phyloP scores from a whole-genome alignment of 2,797 vertebrate genomes.

The Psittacula derbiana region DNA sequence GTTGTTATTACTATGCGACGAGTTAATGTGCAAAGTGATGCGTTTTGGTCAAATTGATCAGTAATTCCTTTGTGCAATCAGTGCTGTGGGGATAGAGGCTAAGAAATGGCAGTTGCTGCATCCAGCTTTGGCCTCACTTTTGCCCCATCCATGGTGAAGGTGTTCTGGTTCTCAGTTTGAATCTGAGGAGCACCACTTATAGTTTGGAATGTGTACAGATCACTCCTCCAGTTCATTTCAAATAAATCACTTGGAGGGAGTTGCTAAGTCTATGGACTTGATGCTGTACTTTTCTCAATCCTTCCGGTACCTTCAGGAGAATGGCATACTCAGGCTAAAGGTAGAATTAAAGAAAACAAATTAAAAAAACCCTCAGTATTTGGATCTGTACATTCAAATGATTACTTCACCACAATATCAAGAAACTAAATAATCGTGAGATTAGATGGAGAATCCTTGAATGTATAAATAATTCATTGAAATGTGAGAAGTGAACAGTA shows the following conservation, averaged over 20 bases:
- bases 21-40: background rate
- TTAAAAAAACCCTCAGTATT: background rate
- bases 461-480: background rate
- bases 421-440: background rate
- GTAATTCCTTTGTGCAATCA: background rate
- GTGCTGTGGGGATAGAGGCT: background rate
- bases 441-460: background rate
- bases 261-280: background rate
- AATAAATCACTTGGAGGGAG: background rate
- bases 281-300: background rate
- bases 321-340: background rate
- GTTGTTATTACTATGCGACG: too few relatives aligned
- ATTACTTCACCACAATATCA: background rate
- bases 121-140: background rate
- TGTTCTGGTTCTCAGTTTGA: background rate
- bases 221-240: background rate
- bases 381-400: background rate
- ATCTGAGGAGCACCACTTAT: background rate
- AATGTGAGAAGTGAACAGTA: background rate
- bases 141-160: accelerated
- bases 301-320: background rate
- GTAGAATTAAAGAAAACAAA: background rate
- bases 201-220: background rate
- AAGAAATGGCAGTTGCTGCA: background rate
- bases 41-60: background rate